Evolutionary conservation across 2,888 invertebrate species (phyloP).

Genomic region (Hipparchia semele): DNA sequence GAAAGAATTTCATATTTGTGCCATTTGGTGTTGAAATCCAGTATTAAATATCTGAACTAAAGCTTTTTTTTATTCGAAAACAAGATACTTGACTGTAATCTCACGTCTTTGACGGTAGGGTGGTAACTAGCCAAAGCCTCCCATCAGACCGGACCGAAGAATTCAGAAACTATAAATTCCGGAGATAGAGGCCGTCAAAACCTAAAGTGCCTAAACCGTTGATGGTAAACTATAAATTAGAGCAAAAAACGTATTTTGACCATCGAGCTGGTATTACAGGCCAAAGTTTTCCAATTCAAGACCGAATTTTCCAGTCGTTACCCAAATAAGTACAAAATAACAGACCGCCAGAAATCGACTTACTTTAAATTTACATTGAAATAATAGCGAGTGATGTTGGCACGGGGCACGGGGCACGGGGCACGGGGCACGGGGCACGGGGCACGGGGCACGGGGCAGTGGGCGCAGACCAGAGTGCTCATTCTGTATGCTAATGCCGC

Average conservation of each 20-base stretch:
- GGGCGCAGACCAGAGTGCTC: conserved; percentile 28
- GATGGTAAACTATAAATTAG: background rate
- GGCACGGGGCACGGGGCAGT: conserved; percentile 6
- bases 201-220: no score
- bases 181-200: no score
- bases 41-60: no score
- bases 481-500: conserved; percentile 40
- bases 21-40: no score
- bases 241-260: background rate
- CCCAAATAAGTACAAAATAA: conserved; percentile 40
- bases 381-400: conserved; percentile 43
- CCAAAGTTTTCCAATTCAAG: background rate
- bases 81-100: no score
- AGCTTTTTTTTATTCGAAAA: no score
- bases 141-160: no score
- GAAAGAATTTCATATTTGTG: no score
- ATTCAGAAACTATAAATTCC: no score
- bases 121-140: no score
- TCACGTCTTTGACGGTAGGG: no score
- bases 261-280: background rate
- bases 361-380: conserved; percentile 50
- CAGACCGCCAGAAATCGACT: conserved; percentile 32
- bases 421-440: no score
- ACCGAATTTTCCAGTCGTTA: conserved; percentile 10
- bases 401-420: background rate